Evolutionary conservation across 2,797 vertebrate genomes (phyloP), one percentile per base, ranked within the genome.

Genomic region (Scomberomorus guttatus): DNA sequence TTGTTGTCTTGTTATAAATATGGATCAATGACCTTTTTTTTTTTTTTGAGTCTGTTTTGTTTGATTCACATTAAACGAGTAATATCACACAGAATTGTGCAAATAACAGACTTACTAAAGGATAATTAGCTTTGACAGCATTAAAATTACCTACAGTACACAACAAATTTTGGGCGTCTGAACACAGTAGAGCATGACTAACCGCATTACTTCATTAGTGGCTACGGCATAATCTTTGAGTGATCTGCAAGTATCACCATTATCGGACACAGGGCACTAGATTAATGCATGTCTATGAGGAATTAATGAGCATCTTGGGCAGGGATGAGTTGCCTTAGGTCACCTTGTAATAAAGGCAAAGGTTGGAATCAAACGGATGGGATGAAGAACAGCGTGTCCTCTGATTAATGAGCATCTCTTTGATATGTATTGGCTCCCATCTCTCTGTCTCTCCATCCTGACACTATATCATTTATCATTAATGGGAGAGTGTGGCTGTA

Each of bases 251-350:
- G 68, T 72, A 82, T 71, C 27, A n/a, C 18, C 69, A 77, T 81
- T 84, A 80, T 73, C 11, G 22, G 76, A 68, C 54, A 27, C 24
- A 63, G 58, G 22, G 32, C 13, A 46, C 44, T 20, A 46, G 82
- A 87, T 82, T 81, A 86, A 88, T 90, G 69, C 80, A 75, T 64
- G 58, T 75, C 77, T 80, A 25, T 15, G 71, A 39, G 72, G 64
- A 85, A 85, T 89, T 87, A 91, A 91, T 89, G 79, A 86, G 77
- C 51, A 66, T 79, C 55, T 85, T 61, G 54, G 57, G 64, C 57
- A 18, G 52, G 6, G 57, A 79, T 59, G 73, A 82, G 79, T 58
- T 32, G 68, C 67, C 67, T 77, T 17, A 42, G 83, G 80, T 89
- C 78, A 82, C 78, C 79, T 81, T 88, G 89, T 81, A 77, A 81